phyloP scores from a whole-genome alignment of 2,113 vertebrate species.

The Thalassarche chlororhynchos region DNA sequence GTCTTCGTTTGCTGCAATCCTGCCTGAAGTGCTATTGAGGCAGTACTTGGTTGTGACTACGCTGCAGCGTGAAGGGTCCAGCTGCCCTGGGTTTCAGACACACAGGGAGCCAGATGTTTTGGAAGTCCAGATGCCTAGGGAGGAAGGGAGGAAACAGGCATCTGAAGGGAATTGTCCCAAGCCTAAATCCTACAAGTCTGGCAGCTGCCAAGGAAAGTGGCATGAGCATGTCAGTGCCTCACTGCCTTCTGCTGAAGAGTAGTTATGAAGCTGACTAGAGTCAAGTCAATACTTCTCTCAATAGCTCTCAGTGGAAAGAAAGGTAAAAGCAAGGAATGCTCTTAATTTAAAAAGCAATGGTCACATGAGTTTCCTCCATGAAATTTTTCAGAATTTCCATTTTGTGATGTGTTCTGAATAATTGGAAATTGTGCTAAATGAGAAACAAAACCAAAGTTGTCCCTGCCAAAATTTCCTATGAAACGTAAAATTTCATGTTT shows the following conservation, averaged over 20 bases:
- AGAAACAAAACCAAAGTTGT: neutral
- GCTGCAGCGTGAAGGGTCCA: fast-evolving
- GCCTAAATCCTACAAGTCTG: neutral
- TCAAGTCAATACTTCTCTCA: neutral
- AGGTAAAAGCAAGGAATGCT: neutral
- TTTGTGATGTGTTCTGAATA: neutral
- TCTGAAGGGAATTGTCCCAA: neutral
- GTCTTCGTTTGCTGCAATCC: neutral
- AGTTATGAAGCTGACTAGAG: neutral
- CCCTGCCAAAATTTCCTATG: neutral
- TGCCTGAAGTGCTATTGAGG: neutral
- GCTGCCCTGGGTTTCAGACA: neutral
- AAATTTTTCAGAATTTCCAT: conserved; percentile 35
- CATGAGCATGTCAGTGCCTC: neutral
- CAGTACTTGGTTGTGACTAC: neutral
- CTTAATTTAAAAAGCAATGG: neutral
- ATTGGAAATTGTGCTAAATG: neutral
- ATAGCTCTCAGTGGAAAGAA: neutral
- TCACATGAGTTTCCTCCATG: neutral
- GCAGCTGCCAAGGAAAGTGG: neutral
- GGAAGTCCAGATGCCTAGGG: neutral
- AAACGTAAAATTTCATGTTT: conserved; percentile 3
- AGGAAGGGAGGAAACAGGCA: neutral
- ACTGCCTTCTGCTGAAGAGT: neutral
- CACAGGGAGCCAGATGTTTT: neutral